Base-by-base conservation (phyloP, 1,140 invertebrate genomes). In the Drosophila erecta region DNA sequence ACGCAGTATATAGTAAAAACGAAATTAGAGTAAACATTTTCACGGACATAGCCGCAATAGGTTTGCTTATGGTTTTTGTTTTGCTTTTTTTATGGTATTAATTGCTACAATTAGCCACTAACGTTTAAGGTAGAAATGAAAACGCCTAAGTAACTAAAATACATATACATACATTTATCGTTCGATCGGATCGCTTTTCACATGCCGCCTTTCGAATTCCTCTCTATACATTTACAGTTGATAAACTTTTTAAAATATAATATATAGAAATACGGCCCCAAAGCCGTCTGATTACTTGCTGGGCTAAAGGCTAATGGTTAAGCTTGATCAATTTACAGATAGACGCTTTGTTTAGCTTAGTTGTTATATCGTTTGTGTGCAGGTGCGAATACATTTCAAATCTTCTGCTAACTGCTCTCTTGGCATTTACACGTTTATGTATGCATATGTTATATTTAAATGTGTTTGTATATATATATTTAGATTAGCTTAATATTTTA, bases 101-200 rank as follows among this genome's bases (percentile, higher is more conserved):
- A 70, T 75, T 40, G 74, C 58, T 81, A 83, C 30, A 69, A 49
- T 75, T 76, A 84, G 51, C 70, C 74, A 62, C 60, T 83, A 83
- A 79, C 61, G 40, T 83, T 66, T 50, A 76, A 70, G 22, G 27
- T 79, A 72, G 38, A 83, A 87, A 87, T 87, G 47, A 87, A 79
- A 87, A 69, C 71, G 70, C 66, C 75, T 76, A 87, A 59, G 59
- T 60, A 79, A 81, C 79, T 81, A 87, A 87, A 86, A 38, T 70
- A 70, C 66, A 70, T 67, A 33, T 86, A 86, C 74, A 86, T 64
- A 65, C 71, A 74, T 35, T 49, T 58, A 51, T 72, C 53, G 22
- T 12, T 72, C 55, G 37, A 22, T 60, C 38, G 51, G 37, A 22
- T 60, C 38, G 51, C 15, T 22, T 17, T 38, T 61, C 12, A 49